phyloP scores from a whole-genome alignment of 2,113 vertebrate genomes.

The Thamnophis sirtalis region DNA sequence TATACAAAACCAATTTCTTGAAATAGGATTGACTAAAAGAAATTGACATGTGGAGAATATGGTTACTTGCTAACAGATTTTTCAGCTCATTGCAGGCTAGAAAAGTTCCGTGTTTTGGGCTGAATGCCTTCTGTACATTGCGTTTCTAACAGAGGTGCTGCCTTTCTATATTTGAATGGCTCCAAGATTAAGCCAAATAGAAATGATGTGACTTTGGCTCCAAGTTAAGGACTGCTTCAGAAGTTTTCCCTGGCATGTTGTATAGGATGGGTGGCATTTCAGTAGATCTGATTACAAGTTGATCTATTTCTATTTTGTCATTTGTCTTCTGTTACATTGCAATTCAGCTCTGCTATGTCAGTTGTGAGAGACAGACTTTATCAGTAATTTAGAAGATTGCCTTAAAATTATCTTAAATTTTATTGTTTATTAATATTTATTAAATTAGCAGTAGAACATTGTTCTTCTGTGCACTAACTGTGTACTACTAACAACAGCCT shows the following conservation, averaged over 20 bases:
- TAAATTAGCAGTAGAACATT: not conserved
- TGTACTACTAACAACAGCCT: not conserved
- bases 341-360: conserved; percentile 19
- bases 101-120: conserved; percentile 15
- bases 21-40: not conserved
- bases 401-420: not conserved
- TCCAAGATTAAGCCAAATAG: conserved; percentile 26
- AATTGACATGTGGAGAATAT: not conserved
- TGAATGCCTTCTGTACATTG: conserved; percentile 7
- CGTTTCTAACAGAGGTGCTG: not conserved
- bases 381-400: not conserved
- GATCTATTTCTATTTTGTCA: conserved; percentile 26
- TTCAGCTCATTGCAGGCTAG: conserved; percentile 2
- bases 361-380: conserved; percentile 36
- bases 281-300: conserved; percentile 51
- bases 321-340: conserved; percentile 44
- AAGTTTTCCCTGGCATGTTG: not conserved
- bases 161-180: conserved; percentile 29
- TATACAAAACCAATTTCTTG: not conserved
- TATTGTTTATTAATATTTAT: not conserved
- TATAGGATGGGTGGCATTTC: conserved; percentile 52
- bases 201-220: conserved; percentile 15
- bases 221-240: not conserved
- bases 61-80: not conserved
- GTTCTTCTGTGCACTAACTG: not conserved